Base-by-base conservation (phyloP, 1,140 invertebrate genomes). In the Drosophila santomea region DNA sequence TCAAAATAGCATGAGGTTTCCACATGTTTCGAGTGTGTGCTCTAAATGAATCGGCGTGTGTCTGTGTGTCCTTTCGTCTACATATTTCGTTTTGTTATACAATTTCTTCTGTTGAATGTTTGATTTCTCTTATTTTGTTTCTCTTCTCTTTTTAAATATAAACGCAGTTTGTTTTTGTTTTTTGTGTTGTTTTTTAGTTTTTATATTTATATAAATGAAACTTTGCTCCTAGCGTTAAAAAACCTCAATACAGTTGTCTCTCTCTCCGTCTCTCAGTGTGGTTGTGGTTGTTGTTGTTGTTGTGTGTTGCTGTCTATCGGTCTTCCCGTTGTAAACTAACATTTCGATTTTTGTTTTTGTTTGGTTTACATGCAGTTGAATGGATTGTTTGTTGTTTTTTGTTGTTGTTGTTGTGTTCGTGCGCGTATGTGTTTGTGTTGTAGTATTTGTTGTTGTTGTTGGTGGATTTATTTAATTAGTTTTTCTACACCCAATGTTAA, bases 141-240 rank as follows among this genome's bases (percentile, higher is more conserved):
- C 32, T 59, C 41, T 63, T 66, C 41, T 55, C 36, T 20, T 56
- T 56, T 61, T 41, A 66, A 82, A 86, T 88, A 88, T 88, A 86
- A 86, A 86, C 82, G 83, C 83, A 88, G 45, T 81, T 79, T 44
- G 50, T 44, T 51, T 61, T 78, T 64, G 20, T 69, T 73, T 81
- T 68, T 81, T 74, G 23, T 73, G 44, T 68, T 41, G 44, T 61
- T 79, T 66, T 85, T 64, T 43, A 63, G 54, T 64, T 84, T 85
- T 74, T 71, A 78, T 78, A 66, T 76, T 77, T 86, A 59, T 86
- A 86, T 76, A 86, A 86, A 86, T 88, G 83, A 82, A 82, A 82
- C 66, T 86, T 82, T 79, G 62, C 82, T 78, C 83, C 68, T 82
- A 83, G 83, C 78, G 83, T 63, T 72, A 69, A 88, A 83, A 82